These are phyloP conservation scores for Drosophila nr. perissopoda DNA, from an alignment of 2,888 invertebrate species.

Conservation along the genomic window DNA sequence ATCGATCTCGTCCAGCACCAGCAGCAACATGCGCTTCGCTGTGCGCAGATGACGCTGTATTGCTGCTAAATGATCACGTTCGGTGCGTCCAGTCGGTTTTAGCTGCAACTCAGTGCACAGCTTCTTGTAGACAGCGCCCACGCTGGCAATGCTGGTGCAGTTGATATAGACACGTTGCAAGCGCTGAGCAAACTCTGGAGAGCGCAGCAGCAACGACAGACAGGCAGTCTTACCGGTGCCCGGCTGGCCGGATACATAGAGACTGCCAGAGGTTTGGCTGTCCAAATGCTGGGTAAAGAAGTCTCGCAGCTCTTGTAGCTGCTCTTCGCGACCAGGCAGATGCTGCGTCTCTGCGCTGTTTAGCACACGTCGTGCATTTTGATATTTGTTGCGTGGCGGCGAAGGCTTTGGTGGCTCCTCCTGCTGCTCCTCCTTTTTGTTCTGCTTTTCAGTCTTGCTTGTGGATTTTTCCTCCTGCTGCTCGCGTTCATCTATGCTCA, in stretches of 20 bases:
- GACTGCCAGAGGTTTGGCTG: slow-evolving; percentile 89
- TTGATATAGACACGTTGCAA: slow-evolving; percentile 89
- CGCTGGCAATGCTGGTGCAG: slow-evolving; percentile 95
- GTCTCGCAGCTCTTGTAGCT: slow-evolving; percentile 88
- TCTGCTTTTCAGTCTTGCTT: slow-evolving; percentile 43
- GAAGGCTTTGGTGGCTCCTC: slow-evolving; percentile 26
- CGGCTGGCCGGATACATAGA: slow-evolving; percentile 98
- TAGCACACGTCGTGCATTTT: slow-evolving; percentile 83
- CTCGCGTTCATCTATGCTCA: slow-evolving; percentile 81
- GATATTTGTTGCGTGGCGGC: slow-evolving; percentile 81
- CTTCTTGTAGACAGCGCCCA: slow-evolving; percentile 91
- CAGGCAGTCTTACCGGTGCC: slow-evolving; percentile 98
- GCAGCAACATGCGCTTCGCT: slow-evolving; percentile 89
- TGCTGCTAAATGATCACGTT: slow-evolving; percentile 88
- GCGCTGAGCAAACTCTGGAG: slow-evolving; percentile 86
- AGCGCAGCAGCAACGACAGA: slow-evolving; percentile 90
- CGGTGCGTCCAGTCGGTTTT: slow-evolving; percentile 86
- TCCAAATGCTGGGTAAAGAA: slow-evolving; percentile 90
- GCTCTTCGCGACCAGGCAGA: slow-evolving; percentile 92
- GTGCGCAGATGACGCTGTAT: slow-evolving; percentile 90
- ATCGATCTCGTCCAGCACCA: slow-evolving; percentile 98
- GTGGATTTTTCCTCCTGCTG: slow-evolving; percentile 7
- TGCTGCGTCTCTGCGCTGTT: slow-evolving; percentile 85
- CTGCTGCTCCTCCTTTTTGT: background rate
- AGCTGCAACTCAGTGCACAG: slow-evolving; percentile 90